Evolutionary conservation across 2,113 vertebrate species (phyloP).

Genomic region (Myiozetetes cayanensis): DNA sequence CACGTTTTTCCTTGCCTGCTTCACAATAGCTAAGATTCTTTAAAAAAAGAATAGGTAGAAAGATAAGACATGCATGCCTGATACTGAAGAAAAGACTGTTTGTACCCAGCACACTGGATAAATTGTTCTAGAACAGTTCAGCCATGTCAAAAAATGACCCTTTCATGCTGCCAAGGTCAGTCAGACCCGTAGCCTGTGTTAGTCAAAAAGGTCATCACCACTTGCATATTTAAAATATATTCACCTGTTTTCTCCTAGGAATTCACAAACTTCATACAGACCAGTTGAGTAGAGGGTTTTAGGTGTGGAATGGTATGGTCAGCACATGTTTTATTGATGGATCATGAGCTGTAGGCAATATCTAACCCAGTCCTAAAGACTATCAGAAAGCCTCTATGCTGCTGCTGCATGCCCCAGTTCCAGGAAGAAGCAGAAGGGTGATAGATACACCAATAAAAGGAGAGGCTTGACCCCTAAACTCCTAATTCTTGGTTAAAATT

Average conservation of each 20-base stretch:
- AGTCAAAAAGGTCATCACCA: neutral
- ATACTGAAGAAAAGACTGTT: constrained; percentile 69
- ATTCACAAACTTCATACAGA: neutral
- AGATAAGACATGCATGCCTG: constrained; percentile 71
- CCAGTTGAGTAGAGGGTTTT: neutral
- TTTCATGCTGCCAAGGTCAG: constrained; percentile 66
- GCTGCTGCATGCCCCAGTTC: neutral
- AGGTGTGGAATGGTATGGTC: neutral
- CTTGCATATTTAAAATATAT: neutral
- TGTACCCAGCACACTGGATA: constrained; percentile 65
- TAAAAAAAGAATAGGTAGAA: constrained; percentile 58
- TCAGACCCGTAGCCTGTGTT: constrained; percentile 12
- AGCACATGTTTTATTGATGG: neutral
- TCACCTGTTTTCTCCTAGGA: neutral
- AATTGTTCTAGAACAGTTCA: constrained; percentile 75
- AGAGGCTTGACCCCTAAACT: neutral
- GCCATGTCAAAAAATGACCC: constrained; percentile 68
- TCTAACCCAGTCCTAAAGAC: neutral
- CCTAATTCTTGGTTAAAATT: neutral
- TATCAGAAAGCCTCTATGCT: neutral
- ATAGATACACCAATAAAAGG: neutral
- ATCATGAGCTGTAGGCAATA: neutral
- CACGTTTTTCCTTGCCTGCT: constrained; percentile 36
- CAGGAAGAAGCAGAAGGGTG: neutral
- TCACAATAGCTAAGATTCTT: constrained; percentile 67